Conservation (phyloP, 1,140 invertebrate genomes). For the Meloidogyne hapla region DNA sequence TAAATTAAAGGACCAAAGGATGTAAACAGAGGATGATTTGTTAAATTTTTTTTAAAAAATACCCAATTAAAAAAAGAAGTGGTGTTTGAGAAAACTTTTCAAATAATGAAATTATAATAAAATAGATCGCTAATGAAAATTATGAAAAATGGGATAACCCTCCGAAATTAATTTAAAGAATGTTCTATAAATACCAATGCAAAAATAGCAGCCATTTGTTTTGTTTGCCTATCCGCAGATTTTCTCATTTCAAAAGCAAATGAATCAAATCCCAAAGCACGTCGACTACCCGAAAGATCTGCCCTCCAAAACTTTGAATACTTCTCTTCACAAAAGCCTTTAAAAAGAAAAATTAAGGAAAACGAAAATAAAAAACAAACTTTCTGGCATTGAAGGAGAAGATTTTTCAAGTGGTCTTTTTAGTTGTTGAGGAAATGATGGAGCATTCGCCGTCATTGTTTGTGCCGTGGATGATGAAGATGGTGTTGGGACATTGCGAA, state of each 20-base stretch:
- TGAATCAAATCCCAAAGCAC: neutral
- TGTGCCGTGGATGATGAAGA: neutral
- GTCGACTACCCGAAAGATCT: neutral
- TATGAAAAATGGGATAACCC: no score
- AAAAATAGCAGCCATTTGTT: slow-evolving; percentile 7
- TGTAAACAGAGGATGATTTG: no score
- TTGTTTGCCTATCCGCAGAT: slow-evolving; percentile 16
- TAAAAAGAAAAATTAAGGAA: neutral
- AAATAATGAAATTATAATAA: no score
- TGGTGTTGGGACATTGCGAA: neutral
- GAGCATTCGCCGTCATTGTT: neutral
- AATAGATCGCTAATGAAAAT: no score
- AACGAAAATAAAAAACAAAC: neutral
- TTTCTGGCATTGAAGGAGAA: neutral
- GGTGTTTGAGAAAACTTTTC: no score
- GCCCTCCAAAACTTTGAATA: slow-evolving; percentile 25
- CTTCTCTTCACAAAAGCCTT: slow-evolving; percentile 17
- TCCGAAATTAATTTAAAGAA: neutral
- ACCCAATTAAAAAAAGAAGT: no score
- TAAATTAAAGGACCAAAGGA: no score
- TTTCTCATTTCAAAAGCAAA: slow-evolving; percentile 12
- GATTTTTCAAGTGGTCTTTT: neutral
- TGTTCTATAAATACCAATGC: slow-evolving; percentile 3
- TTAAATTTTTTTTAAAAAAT: no score
- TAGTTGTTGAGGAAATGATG: neutral